Evolutionary conservation across 2,888 invertebrate genomes (phyloP).

Genomic region (Rhagonycha fulva): DNA sequence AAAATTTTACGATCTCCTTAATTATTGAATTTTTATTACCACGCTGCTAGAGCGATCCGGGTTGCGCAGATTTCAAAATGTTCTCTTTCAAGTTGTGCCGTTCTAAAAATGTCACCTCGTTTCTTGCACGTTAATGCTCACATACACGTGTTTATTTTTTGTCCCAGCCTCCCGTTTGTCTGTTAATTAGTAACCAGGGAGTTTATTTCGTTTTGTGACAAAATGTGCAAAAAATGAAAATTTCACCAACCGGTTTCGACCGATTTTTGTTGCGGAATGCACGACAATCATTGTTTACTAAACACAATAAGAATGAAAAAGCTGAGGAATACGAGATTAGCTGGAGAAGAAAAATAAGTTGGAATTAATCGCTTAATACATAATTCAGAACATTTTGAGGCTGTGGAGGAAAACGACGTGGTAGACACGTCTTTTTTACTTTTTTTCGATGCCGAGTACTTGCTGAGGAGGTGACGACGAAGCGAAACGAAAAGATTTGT

Average conservation of each 20-base stretch:
- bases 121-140: conserved; percentile 42
- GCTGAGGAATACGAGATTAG: conserved; percentile 2
- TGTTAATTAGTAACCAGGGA: conserved; percentile 26
- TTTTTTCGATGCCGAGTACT: not conserved
- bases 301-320: conserved; percentile 14
- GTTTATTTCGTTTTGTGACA: conserved; percentile 41
- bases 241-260: not conserved
- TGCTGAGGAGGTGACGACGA: not conserved
- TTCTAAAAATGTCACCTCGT: conserved; percentile 46
- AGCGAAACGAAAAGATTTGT: conserved; percentile 1
- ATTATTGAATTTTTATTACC: conserved; percentile 36
- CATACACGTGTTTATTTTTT: conserved; percentile 48
- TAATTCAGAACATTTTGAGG: conserved; percentile 25
- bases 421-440: conserved; percentile 18
- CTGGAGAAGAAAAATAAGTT: conserved; percentile 10
- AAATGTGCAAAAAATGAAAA: not conserved
- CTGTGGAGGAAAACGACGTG: conserved; percentile 4
- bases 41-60: conserved; percentile 31
- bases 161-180: conserved; percentile 37
- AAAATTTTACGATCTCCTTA: conserved; percentile 35
- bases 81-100: conserved; percentile 38
- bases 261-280: conserved; percentile 10
- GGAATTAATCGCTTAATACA: conserved; percentile 31
- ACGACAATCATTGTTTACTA: conserved; percentile 18
- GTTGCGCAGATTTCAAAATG: conserved; percentile 6